Percentiles rank a stretch among this genome's conserved stretches.
phyloP scores from a whole-genome alignment of 2,888 invertebrate genomes.

The Mythimna pallens region DNA sequence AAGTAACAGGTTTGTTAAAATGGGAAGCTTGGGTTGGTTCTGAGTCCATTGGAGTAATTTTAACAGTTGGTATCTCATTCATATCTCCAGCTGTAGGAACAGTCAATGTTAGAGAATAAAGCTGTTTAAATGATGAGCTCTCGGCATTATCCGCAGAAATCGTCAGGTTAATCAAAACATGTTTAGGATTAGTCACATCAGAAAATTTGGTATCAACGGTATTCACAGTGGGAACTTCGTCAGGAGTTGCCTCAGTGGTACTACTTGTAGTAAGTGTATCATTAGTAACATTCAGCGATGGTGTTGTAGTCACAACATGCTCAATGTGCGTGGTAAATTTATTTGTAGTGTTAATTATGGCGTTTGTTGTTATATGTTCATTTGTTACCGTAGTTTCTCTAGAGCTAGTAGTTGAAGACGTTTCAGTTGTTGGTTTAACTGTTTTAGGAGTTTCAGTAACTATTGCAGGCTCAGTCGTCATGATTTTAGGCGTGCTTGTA shows the following conservation, averaged over 20 bases:
- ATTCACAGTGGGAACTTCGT: conserved; percentile 72
- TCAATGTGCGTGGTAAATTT: conserved; percentile 72
- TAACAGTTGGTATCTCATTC: conserved; percentile 89
- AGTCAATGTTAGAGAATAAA: conserved; percentile 95
- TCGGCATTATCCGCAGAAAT: conserved; percentile 93
- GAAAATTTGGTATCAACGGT: conserved; percentile 78
- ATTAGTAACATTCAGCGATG: conserved; percentile 73
- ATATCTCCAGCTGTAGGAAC: conserved; percentile 92
- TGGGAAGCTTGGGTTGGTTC: conserved; percentile 84
- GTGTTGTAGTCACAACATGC: conserved; percentile 76
- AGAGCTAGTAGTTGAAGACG: conserved; percentile 11
- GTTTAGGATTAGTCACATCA: conserved; percentile 88
- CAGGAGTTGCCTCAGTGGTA: conserved; percentile 63
- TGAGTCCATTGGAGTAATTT: conserved; percentile 88
- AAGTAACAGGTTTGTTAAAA: conserved; percentile 84
- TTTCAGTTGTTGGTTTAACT: conserved; percentile 29
- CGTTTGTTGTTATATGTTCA: conserved; percentile 63
- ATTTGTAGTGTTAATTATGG: conserved; percentile 70
- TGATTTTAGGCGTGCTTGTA: conserved; percentile 18
- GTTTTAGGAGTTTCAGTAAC: conserved; percentile 58
- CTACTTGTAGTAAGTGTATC: conserved; percentile 60
- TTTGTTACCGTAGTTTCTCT: conserved; percentile 64
- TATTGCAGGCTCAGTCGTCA: conserved; percentile 26
- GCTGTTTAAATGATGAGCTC: conserved; percentile 89
- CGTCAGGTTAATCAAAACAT: conserved; percentile 95